Base-by-base conservation (phyloP, 1,140 invertebrate genomes). In the Lasioglossum baleicum region DNA sequence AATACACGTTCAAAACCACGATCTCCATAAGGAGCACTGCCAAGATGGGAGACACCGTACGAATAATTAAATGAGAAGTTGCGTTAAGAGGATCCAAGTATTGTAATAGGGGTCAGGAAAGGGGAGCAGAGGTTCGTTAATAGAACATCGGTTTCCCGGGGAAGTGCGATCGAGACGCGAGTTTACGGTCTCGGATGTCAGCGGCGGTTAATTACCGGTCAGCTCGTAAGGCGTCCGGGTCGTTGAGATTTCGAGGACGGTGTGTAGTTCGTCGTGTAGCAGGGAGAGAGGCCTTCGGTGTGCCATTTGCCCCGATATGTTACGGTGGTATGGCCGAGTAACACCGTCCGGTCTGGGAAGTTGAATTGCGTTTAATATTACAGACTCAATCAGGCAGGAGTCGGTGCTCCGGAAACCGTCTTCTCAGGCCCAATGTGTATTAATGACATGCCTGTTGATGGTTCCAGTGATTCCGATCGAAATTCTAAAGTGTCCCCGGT, bases 361-460 rank as follows among this genome's bases (percentile, higher is more conserved):
- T 91, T 92, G 89, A 83, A 92, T 92, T 90, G 88, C 82, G 44
- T 88, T 92, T 90, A 91, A 92, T 92, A 92, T 91, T 92, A 84
- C 87, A 91, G 64, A 89, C 82, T 83, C 85, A 91, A 91, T 92
- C 89, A 90, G 82, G 68, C 20, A 2, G 35, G 35, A 35, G 42
- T 31, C 7, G 44, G 44, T 10, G 22, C 60, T 22, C 22, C 56
- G 60, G 1, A 35, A 35, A 35, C 35, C 35, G 35, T 35, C 35
- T 35, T 74, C 71, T 72, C 65, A 56, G 73, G 68, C 51, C 81
- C 86, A 84, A 86, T 89, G 83, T 87, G 87, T 87, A 87, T 90
- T 90, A 88, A 91, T 88, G 87, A 88, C 65, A n/a, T 66, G 81
- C 78, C 35, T 35, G 22, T 76, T 79, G 66, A 70, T 51, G 75